A percentile compares a stretch with the other conserved stretches of the same genome.
Evolutionary conservation across 2,113 vertebrate species (phyloP).

Genomic region (Lepus americanus): DNA sequence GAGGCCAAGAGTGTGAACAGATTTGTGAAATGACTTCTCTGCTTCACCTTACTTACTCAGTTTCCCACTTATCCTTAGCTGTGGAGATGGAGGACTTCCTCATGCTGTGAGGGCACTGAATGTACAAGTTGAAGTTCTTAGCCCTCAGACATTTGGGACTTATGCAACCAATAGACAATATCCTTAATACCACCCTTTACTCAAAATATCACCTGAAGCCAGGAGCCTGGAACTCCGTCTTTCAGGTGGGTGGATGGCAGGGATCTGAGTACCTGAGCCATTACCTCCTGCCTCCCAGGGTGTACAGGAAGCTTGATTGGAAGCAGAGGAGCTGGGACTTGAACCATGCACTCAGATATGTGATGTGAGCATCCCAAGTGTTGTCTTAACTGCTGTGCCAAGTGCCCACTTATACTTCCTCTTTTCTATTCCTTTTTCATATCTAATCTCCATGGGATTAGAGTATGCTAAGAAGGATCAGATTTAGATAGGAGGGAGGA

Average conservation of each 20-base stretch:
- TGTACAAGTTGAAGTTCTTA: neutral
- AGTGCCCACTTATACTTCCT: neutral
- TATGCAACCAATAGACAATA: slow-evolving; percentile 12
- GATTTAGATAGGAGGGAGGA: neutral
- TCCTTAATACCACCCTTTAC: neutral
- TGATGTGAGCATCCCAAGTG: too few relatives aligned
- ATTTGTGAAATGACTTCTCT: neutral
- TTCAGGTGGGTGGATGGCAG: too few relatives aligned
- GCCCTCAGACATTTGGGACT: neutral
- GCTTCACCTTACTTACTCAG: neutral
- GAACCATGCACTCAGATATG: too few relatives aligned
- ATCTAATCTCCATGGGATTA: neutral
- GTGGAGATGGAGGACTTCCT: neutral
- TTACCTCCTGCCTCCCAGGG: too few relatives aligned
- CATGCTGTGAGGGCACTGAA: neutral
- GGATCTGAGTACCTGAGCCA: too few relatives aligned
- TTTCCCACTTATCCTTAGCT: neutral
- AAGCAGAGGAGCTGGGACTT: too few relatives aligned
- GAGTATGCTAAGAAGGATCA: neutral
- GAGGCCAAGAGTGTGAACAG: neutral
- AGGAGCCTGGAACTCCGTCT: too few relatives aligned
- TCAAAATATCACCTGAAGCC: too few relatives aligned
- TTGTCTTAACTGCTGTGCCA: too few relatives aligned
- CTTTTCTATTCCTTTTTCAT: neutral
- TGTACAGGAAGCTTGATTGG: too few relatives aligned